These are phyloP conservation scores for Ailurus styani DNA, from an alignment of 2,113 vertebrate species.

Conservation along the genomic window DNA sequence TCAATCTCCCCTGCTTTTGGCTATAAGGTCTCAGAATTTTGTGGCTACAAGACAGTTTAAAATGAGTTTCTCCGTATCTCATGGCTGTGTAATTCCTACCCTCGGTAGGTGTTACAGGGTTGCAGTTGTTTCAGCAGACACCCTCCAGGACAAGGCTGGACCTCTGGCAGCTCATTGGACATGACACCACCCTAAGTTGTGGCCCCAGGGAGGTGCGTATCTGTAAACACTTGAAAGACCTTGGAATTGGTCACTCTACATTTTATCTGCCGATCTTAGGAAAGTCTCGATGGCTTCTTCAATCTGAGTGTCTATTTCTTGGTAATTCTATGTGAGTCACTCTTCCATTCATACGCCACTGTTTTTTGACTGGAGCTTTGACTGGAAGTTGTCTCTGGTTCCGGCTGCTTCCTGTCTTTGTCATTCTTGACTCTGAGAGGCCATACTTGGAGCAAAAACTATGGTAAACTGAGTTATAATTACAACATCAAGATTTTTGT, in stretches of 20 bases:
- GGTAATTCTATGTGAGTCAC: neutral
- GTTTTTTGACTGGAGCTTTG: neutral
- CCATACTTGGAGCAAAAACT: neutral
- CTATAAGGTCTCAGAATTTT: neutral
- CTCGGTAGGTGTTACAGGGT: neutral
- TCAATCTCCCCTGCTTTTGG: neutral
- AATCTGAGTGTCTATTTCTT: neutral
- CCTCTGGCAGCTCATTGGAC: neutral
- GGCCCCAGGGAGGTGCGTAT: neutral
- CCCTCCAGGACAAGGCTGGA: neutral
- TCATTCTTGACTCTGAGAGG: neutral
- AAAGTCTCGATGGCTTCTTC: neutral
- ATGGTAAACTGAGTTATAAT: neutral
- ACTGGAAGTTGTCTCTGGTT: neutral
- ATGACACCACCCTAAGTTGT: neutral
- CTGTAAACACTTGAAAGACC: neutral
- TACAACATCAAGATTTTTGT: neutral
- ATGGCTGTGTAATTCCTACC: neutral
- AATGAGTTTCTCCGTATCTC: neutral
- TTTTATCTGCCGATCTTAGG: neutral
- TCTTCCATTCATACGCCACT: neutral
- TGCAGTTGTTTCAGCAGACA: neutral
- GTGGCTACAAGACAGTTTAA: neutral
- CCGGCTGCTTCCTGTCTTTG: neutral
- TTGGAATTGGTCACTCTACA: neutral